Percentiles rank a stretch among this genome's conserved stretches.
phyloP scores from a whole-genome alignment of 2,797 vertebrate species.

The Hybognathus amarus region DNA sequence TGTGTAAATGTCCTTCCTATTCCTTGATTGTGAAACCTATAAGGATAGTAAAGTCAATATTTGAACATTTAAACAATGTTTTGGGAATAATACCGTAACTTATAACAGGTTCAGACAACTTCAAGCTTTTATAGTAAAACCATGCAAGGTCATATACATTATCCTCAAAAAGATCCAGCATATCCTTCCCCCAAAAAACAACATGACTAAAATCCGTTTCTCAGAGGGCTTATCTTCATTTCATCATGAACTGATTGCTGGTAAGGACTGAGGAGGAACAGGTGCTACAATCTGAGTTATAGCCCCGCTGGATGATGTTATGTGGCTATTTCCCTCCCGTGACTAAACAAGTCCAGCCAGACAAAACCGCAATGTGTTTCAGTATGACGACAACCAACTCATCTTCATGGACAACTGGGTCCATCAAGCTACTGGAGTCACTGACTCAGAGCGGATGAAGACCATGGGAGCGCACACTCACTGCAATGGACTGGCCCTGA shows the following conservation, averaged over 20 bases:
- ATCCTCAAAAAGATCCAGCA: not conserved
- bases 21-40: not conserved
- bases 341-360: constrained; percentile 42
- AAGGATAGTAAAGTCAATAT: not conserved
- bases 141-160: not conserved
- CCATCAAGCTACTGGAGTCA: constrained; percentile 10
- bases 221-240: constrained; percentile 21
- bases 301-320: constrained; percentile 33
- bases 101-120: not conserved
- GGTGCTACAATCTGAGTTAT: constrained; percentile 47
- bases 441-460: not conserved
- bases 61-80: not conserved
- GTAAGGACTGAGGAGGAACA: constrained; percentile 50
- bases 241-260: constrained; percentile 9
- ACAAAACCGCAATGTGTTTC: constrained; percentile 26
- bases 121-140: not conserved
- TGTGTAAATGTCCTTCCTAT: not conserved
- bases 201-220: not conserved
- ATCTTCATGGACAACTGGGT: constrained; percentile 12
- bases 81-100: constrained; percentile 4
- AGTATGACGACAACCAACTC: constrained; percentile 21
- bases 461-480: not conserved
- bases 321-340: constrained; percentile 46
- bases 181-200: not conserved
- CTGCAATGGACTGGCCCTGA: not conserved